These are phyloP conservation scores for Aricia artaxerxes DNA, from an alignment of 2,888 invertebrate species.

Conservation along the genomic window DNA sequence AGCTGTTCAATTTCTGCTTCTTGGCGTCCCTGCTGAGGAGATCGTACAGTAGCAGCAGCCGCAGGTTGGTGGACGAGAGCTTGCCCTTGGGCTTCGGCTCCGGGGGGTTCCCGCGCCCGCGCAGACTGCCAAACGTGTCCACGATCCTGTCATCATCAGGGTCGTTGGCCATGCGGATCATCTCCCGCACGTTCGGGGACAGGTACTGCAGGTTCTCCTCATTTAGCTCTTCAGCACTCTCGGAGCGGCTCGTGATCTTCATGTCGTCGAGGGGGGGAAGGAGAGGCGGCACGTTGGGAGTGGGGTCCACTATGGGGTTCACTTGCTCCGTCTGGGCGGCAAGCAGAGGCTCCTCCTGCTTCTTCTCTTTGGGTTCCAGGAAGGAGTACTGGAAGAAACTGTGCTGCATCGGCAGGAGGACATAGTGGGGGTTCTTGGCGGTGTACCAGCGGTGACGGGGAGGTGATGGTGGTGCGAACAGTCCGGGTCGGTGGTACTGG, in stretches of 20 bases:
- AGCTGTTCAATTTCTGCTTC: slow-evolving; percentile 81
- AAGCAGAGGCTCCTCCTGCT: slow-evolving; percentile 60
- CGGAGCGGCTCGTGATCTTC: slow-evolving; percentile 59
- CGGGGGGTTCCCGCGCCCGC: slow-evolving; percentile 56
- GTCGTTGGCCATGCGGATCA: slow-evolving; percentile 67
- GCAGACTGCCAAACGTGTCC: slow-evolving; percentile 63
- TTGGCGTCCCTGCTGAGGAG: slow-evolving; percentile 84
- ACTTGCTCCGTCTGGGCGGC: slow-evolving; percentile 61
- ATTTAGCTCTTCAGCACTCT: slow-evolving; percentile 57
- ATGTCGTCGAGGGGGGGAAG: slow-evolving; percentile 58
- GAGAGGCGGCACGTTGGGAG: slow-evolving; percentile 52
- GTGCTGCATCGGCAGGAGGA: slow-evolving; percentile 63
- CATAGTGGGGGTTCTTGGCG: slow-evolving; percentile 53
- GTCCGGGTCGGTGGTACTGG: slow-evolving; percentile 72
- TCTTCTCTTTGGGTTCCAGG: slow-evolving; percentile 58
- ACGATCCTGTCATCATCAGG: slow-evolving; percentile 62
- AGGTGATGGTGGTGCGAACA: slow-evolving; percentile 76
- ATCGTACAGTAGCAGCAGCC: slow-evolving; percentile 82
- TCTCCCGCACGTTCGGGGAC: slow-evolving; percentile 64
- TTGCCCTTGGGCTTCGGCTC: slow-evolving; percentile 73
- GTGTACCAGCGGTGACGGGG: slow-evolving; percentile 60
- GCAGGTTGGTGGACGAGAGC: slow-evolving; percentile 80
- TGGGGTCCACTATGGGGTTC: slow-evolving; percentile 65
- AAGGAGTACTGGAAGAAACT: slow-evolving; percentile 63
- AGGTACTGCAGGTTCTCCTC: slow-evolving; percentile 72